Percentiles rank a stretch among this genome's conserved stretches.
Evolutionary conservation across 2,113 vertebrate genomes (phyloP).

Genomic region (Poeciliopsis turrubarensis): DNA sequence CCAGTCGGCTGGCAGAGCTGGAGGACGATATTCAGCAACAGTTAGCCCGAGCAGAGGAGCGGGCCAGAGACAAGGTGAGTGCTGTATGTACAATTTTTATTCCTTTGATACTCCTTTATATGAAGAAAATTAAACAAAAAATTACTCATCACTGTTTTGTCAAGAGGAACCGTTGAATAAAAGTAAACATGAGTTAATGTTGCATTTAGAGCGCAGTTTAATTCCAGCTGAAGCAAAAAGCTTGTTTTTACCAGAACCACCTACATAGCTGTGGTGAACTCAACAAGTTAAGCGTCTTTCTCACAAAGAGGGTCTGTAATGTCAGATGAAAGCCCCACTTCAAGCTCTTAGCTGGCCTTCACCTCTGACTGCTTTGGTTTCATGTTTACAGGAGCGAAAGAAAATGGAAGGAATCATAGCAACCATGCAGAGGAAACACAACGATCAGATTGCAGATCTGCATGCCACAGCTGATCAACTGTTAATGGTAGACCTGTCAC

Average conservation of each 20-base stretch:
- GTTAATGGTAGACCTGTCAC: slow-evolving; percentile 62
- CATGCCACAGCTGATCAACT: slow-evolving; percentile 72
- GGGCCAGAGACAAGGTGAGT: slow-evolving; percentile 77
- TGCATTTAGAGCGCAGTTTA: not conserved
- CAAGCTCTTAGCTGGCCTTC: slow-evolving; percentile 7
- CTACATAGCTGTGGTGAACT: slow-evolving; percentile 47
- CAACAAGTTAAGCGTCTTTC: slow-evolving; percentile 22
- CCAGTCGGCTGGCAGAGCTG: slow-evolving; percentile 74
- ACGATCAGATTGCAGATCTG: slow-evolving; percentile 72
- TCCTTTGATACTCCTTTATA: slow-evolving; percentile 1
- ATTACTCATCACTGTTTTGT: too few relatives aligned
- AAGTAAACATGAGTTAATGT: not conserved
- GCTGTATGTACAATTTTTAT: not conserved
- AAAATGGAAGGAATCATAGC: slow-evolving; percentile 72
- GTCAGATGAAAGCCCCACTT: slow-evolving; percentile 63
- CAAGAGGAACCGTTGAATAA: not conserved
- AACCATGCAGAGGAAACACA: slow-evolving; percentile 72
- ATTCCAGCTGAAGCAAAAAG: not conserved
- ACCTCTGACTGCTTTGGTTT: slow-evolving; percentile 59
- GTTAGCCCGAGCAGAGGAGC: slow-evolving; percentile 64
- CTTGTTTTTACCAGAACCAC: slow-evolving; percentile 19
- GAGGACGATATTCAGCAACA: slow-evolving; percentile 82
- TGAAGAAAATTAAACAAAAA: not conserved
- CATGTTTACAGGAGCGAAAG: slow-evolving; percentile 73
- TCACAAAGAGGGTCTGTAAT: slow-evolving; percentile 71